phyloP scores from a whole-genome alignment of 2,113 vertebrate species.

The Megatriorchis doriae region DNA sequence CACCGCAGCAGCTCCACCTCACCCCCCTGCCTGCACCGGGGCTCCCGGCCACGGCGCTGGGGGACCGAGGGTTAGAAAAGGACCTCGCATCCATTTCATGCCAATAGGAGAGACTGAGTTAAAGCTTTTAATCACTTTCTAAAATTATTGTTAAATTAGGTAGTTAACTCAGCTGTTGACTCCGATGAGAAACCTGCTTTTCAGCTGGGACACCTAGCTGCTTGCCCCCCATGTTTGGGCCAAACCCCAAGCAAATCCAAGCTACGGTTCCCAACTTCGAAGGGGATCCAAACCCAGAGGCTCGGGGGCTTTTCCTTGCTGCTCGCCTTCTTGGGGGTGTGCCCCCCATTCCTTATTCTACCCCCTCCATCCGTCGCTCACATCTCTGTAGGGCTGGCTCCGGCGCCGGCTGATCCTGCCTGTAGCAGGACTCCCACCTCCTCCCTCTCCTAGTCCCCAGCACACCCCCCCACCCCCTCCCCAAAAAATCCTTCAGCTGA shows the following conservation, averaged over 20 bases:
- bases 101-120: background rate
- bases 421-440: background rate
- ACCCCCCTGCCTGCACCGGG: background rate
- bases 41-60: accelerated
- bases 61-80: background rate
- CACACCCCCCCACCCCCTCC: background rate
- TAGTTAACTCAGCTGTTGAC: background rate
- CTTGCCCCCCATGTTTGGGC: background rate
- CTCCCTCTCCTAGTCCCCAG: background rate
- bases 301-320: background rate
- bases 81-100: background rate
- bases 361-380: background rate
- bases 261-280: background rate
- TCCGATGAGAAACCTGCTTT: background rate
- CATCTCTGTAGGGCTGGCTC: background rate
- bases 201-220: background rate
- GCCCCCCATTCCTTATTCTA: background rate
- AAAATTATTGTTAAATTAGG: background rate
- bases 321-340: background rate
- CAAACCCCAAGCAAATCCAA: background rate
- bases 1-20: background rate
- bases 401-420: background rate
- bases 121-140: background rate
- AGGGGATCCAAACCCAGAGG: background rate
- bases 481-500: background rate